Base-by-base conservation (phyloP, 2,113 vertebrate species). In the Eretmochelys imbricata region DNA sequence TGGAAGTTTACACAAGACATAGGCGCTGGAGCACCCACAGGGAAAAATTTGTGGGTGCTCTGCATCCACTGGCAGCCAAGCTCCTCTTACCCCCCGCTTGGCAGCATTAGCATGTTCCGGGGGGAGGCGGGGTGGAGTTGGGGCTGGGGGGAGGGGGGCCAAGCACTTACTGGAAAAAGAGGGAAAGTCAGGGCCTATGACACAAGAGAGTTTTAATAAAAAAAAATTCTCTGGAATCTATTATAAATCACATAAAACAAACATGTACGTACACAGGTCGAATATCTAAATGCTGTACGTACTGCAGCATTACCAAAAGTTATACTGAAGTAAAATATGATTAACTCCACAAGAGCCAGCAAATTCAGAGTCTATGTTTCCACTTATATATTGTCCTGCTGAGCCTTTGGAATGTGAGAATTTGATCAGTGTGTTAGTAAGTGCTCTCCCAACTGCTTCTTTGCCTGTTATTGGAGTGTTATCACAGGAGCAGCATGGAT, bases 341-440 rank as follows among this genome's bases (percentile, higher is more conserved):
- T 17, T 69, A 69, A 69, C 16, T 35, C 16, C 62, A 62, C 8
- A 83, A 38, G n/a, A 59, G 8, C 6, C n/a, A 54, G 57, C 62
- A 19, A 42, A 85, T 51, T 80, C 2, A 2, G 59, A 62, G 19
- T 20, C 1, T n/a, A 19, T 3, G 20, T 51, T 82, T 85, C 38
- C 10, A 0, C 2, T 69, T 11, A 14, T 78, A 29, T 25, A 13
- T 5, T 92, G 82, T 27, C 48, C 20, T 2, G 10, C 46, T 51
- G 76, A 49, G 14, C 10, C 1, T 2, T 48, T 62, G 35, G 53
- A 65, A 27, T 48, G 59, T 0, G 0, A 42, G 57, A 83, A 50
- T 12, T 80, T 48, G 31, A 75, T 17, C 1, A 1, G 17, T 11
- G 53, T 35, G 51, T 2, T 14, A 35, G 22, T 6, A 79, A 79